Conservation (phyloP, 2,888 invertebrate genomes). For the Drosophila falleni region DNA sequence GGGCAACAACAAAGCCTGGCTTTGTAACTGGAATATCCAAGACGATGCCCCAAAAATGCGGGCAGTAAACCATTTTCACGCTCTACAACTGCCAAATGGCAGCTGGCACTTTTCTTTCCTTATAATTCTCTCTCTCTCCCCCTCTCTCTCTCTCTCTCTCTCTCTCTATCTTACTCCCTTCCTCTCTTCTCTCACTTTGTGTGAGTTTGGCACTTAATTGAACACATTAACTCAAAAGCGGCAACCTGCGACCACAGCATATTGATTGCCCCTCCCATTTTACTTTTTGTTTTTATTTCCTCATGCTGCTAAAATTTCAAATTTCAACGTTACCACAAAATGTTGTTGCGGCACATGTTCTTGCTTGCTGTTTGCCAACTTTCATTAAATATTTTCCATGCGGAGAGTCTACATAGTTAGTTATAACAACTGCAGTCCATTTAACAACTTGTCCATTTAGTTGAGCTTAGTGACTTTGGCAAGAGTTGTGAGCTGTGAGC, state of each 20-base stretch:
- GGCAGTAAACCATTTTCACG: conserved; percentile 22
- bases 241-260: conserved; percentile 39
- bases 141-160: neutral
- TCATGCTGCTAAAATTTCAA: conserved; percentile 22
- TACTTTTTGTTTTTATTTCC: too few relatives aligned
- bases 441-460: conserved; percentile 41
- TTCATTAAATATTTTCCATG: conserved; percentile 30
- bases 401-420: conserved; percentile 5
- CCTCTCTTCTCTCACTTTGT: neutral
- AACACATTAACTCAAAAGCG: conserved; percentile 63
- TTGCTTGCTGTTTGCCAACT: conserved; percentile 3
- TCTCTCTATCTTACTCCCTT: neutral
- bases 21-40: conserved; percentile 20
- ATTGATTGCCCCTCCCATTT: conserved; percentile 32
- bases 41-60: conserved; percentile 7
- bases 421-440: conserved; percentile 17
- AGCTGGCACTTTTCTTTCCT: conserved; percentile 3
- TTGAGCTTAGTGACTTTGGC: conserved; percentile 6
- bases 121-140: neutral
- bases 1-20: conserved; percentile 19
- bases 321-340: conserved; percentile 39
- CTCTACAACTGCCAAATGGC: conserved; percentile 16
- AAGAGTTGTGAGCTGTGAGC: conserved; percentile 5
- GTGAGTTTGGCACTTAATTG: conserved; percentile 69
- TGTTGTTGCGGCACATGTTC: conserved; percentile 35